Evolutionary conservation across 35 echinoderm and acorn worm genomes (phyloP).

Genomic region (Apostichopus californicus): DNA sequence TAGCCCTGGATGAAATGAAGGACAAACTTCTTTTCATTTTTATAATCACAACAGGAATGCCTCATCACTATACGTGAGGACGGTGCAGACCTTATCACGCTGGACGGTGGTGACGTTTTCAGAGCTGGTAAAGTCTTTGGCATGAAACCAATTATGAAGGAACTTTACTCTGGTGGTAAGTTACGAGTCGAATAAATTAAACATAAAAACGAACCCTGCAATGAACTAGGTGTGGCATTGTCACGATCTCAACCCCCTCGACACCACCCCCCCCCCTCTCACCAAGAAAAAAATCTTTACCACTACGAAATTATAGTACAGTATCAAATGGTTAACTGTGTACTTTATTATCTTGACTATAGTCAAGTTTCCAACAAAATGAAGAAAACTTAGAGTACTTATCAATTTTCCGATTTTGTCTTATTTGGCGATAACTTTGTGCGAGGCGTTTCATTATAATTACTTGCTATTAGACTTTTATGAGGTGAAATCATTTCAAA

Average conservation of each 20-base stretch:
- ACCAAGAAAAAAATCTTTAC: not conserved
- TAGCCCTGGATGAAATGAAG: no score
- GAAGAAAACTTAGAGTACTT: no score
- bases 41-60: constrained; percentile 65
- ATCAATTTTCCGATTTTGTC: no score
- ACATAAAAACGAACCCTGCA: not conserved
- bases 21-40: no score
- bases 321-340: no score
- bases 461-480: no score
- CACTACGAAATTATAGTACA: no score
- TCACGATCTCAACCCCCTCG: not conserved
- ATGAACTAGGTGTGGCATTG: not conserved
- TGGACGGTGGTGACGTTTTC: constrained; percentile 85
- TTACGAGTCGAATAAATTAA: not conserved
- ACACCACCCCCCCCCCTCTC: not conserved
- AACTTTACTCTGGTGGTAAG: constrained; percentile 63
- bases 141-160: constrained; percentile 72
- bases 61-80: constrained; percentile 45
- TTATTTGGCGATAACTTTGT: no score
- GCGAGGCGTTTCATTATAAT: no score
- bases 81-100: constrained; percentile 74
- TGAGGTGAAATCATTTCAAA: no score
- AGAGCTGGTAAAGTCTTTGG: constrained; percentile 64
- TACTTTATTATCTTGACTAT: not conserved
- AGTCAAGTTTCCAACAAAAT: not conserved